Evolutionary conservation across 1,140 invertebrate genomes (phyloP).

Genomic region (Saccostrea cuccullata): DNA sequence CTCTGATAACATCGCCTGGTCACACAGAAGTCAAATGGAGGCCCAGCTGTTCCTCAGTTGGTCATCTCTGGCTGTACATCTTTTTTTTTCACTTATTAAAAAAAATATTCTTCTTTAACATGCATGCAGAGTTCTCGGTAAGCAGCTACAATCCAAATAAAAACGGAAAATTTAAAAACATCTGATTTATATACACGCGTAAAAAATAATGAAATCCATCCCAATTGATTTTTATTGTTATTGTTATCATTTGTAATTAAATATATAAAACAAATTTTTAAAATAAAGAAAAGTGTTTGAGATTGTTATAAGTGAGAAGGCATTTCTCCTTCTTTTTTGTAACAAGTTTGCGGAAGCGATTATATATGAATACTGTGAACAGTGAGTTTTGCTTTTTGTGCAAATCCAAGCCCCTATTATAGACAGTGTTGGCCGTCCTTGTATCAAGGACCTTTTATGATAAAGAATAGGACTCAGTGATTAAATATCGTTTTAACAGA

Average conservation of each 20-base stretch:
- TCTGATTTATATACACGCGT: no score
- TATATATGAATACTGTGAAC: not conserved
- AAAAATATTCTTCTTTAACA: not conserved
- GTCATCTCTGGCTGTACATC: not conserved
- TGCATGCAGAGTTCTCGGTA: not conserved
- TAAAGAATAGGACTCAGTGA: not conserved
- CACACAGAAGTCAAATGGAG: conserved; percentile 26
- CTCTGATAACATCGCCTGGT: conserved; percentile 1
- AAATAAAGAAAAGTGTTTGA: not conserved
- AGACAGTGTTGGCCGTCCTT: not conserved
- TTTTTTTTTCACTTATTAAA: not conserved
- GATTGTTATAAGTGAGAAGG: not conserved
- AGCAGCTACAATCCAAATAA: no score
- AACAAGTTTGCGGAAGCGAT: not conserved
- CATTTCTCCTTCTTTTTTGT: not conserved
- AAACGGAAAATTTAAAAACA: no score
- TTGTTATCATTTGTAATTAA: not conserved
- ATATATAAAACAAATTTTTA: not conserved
- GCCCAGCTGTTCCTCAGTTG: not conserved
- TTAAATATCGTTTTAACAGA: conserved; percentile 29
- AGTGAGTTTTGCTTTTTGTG: not conserved
- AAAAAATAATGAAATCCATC: no score
- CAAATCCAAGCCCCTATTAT: not conserved
- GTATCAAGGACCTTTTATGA: not conserved
- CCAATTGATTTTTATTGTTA: no score